Base-by-base conservation (phyloP, 2,888 invertebrate species). In the Ophraella communa region DNA sequence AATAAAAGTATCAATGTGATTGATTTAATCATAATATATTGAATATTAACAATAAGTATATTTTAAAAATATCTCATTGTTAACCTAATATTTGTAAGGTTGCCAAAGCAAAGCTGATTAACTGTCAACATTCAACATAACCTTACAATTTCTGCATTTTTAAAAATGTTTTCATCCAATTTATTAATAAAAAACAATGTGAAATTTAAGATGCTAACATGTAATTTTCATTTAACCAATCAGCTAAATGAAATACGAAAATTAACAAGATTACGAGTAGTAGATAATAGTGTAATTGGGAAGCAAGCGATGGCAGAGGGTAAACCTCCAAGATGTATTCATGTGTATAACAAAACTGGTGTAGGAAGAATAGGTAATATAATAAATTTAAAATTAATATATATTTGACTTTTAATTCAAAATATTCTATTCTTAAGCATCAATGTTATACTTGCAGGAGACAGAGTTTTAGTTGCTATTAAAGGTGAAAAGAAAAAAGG, bases 241-340 rank as follows among this genome's bases (percentile, higher is more conserved):
- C 47, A 39, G 24, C 24, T 45, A 3, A 57, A 42, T 44, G 90
- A 93, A 83, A 91, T 94, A 52, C 87, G 88, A 42, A 88, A 91
- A 78, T 76, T 94, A 71, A 87, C 93, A 1, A 85, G 95, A 53
- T 83, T 98, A 14, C 85, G 96, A 75, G 96, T 98, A 4, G 98
- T 99, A 2, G 99, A 99, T 82, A 99, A 99, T 82, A 96, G 96
- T 60, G 91, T 92, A 72, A 89, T 99, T 65, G 99, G 98, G 33
- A 96, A 94, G 80, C 88, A 92, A 79, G 97, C 98, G 1, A 96
- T 96, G 92, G 88, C 92, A 1, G 94, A 95, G 79, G 98, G 98
- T 51, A 94, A 92, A 82, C 95, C 97, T 10, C 96, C 98, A 0
- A 91, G 89, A 81, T 89, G 93, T 76, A 98, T 99, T 77, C 96